Evolutionary conservation across 2,113 vertebrate genomes (phyloP).

Genomic region (Columba janthina): DNA sequence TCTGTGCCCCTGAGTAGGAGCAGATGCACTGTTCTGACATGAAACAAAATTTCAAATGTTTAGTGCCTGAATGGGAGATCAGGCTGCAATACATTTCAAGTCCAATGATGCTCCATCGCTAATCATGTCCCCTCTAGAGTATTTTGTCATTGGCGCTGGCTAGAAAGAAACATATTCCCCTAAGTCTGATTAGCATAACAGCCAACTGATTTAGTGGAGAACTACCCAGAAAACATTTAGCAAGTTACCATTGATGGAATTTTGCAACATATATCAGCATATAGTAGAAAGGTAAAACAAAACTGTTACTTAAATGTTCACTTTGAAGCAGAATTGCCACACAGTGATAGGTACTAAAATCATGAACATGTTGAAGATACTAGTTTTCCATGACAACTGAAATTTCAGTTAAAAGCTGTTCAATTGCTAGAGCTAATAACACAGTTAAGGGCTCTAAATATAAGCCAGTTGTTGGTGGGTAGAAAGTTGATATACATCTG

Average conservation of each 20-base stretch:
- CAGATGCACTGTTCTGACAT: conserved; percentile 33
- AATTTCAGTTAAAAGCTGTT: background rate
- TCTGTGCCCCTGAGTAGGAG: background rate
- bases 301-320: background rate
- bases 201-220: background rate
- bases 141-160: background rate
- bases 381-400: background rate
- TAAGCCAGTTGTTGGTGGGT: background rate
- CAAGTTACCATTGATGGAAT: background rate
- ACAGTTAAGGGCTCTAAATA: background rate
- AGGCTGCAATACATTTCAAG: background rate
- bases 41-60: conserved; percentile 57
- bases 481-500: background rate
- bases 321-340: background rate
- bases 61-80: conserved; percentile 18
- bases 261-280: background rate
- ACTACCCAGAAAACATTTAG: conserved; percentile 10
- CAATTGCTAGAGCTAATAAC: background rate
- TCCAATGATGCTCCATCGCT: background rate
- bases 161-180: background rate
- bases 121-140: conserved; percentile 29
- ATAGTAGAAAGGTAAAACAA: background rate
- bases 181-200: background rate
- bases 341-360: background rate
- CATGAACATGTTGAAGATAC: background rate